These are phyloP conservation scores for Shinisaurus crocodilurus DNA, from an alignment of 2,113 vertebrate species.

Conservation along the genomic window DNA sequence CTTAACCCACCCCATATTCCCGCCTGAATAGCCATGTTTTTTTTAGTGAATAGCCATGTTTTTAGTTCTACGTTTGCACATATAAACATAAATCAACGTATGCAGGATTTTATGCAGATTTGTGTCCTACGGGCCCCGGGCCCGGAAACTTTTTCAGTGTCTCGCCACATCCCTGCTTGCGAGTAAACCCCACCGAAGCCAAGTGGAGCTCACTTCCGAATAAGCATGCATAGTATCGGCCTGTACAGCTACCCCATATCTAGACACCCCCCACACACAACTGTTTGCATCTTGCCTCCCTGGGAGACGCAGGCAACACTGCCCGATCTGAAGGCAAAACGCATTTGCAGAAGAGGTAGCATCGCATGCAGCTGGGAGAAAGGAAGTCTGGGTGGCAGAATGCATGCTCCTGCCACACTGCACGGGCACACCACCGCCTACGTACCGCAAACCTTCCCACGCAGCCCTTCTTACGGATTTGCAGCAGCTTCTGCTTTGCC, in stretches of 20 bases:
- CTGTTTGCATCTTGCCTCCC: not conserved
- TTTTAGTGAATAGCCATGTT: too few relatives aligned
- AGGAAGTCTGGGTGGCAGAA: not conserved
- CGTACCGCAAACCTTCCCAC: not conserved
- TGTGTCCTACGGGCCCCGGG: too few relatives aligned
- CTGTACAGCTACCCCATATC: not conserved
- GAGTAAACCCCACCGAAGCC: not conserved
- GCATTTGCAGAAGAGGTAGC: not conserved
- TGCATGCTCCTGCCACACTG: not conserved
- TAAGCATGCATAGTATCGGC: not conserved
- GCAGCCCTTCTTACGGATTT: too few relatives aligned
- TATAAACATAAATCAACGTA: too few relatives aligned
- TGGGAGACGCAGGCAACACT: not conserved
- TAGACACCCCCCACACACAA: too few relatives aligned
- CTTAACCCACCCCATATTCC: too few relatives aligned
- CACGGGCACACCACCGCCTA: not conserved
- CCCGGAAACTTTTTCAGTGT: too few relatives aligned
- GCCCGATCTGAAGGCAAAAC: not conserved
- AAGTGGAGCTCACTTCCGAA: not conserved
- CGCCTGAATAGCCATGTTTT: too few relatives aligned
- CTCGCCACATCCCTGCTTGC: not conserved
- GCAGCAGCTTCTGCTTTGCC: too few relatives aligned
- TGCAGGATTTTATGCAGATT: too few relatives aligned
- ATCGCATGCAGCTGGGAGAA: not conserved
- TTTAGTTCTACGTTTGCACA: too few relatives aligned